Evolutionary conservation across 2,888 invertebrate species (phyloP).

Genomic region (Nomada lathburiana): DNA sequence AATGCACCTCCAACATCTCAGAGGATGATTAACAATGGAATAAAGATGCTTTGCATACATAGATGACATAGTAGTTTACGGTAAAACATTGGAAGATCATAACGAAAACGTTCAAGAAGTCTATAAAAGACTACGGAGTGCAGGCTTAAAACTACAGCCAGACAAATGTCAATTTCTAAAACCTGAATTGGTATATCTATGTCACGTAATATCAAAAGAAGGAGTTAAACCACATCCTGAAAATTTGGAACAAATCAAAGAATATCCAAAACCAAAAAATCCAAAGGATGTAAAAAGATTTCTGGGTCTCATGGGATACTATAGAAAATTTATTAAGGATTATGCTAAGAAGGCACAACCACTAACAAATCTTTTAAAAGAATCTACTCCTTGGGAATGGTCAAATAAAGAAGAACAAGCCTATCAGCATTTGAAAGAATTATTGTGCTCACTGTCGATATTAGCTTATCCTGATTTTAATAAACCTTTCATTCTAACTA

Average conservation of each 20-base stretch:
- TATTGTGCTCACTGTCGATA: background rate
- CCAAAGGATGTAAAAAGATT: background rate
- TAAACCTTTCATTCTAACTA: background rate
- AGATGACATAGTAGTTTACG: background rate
- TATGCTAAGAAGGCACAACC: background rate
- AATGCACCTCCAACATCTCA: slow-evolving; percentile 7
- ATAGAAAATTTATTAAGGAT: background rate
- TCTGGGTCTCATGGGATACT: background rate
- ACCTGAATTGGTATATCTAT: background rate
- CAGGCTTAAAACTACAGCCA: background rate
- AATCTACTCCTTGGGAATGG: background rate
- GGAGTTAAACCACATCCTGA: background rate
- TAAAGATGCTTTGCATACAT: slow-evolving; percentile 5
- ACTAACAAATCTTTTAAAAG: background rate
- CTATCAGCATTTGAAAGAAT: background rate
- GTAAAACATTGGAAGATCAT: slow-evolving; percentile 1
- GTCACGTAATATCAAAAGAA: background rate
- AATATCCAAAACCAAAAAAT: background rate
- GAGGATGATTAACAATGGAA: slow-evolving; percentile 1
- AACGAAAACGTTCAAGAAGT: background rate
- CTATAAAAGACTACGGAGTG: background rate
- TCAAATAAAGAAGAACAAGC: background rate
- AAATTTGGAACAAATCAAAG: background rate
- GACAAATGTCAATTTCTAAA: slow-evolving; percentile 17
- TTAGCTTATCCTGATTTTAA: background rate